Evolutionary conservation across 2,888 invertebrate species (phyloP), one percentile per base, ranked within the genome.

Genomic region (Limenitis camilla): DNA sequence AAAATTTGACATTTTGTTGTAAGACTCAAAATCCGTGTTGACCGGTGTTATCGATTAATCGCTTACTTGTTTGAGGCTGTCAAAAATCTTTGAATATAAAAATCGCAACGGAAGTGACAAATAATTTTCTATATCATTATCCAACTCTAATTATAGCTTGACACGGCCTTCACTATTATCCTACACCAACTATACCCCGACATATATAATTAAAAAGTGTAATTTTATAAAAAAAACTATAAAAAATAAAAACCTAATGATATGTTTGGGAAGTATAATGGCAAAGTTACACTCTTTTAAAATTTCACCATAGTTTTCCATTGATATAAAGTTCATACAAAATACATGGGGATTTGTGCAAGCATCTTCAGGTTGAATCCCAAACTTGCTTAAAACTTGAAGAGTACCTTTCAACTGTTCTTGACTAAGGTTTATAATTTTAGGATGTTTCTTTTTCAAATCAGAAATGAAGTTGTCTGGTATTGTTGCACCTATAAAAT

Each of bases 251-350:
- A 64, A 84, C 85, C 77, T 79, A 59, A 84, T 81, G 46, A 86
- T 78, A 61, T 82, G 71, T 59, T 81, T 80, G 4, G 84, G 74
- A 11, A 80, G 58, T 28, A 88, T 71, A 38, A 70, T 67, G 5
- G 88, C 61, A 53, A 91, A 91, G 10, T 90, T 89, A 67, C 91
- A 91, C 75, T 93, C 92, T 58, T 76, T 78, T 9, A 93, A 72
- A 40, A 91, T 88, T 64, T 86, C 82, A 55, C 89, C 89, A 62
- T 92, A 91, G 64, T 92, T 91, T 45, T 90, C 88, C 63, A 92
- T 70, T 31, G 89, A 88, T 28, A 88, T 75, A 1, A 88, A 84
- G 62, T 89, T 88, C 69, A 88, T 82, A 48, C 84, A 86, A n/a
- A 92, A 81, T 4, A 92, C 67, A 69, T 88, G 85, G 0, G 90